A percentile compares a stretch with the other conserved stretches of the same genome.
Conservation (phyloP, 2,113 vertebrate species). For the Cyanistes caeruleus region DNA sequence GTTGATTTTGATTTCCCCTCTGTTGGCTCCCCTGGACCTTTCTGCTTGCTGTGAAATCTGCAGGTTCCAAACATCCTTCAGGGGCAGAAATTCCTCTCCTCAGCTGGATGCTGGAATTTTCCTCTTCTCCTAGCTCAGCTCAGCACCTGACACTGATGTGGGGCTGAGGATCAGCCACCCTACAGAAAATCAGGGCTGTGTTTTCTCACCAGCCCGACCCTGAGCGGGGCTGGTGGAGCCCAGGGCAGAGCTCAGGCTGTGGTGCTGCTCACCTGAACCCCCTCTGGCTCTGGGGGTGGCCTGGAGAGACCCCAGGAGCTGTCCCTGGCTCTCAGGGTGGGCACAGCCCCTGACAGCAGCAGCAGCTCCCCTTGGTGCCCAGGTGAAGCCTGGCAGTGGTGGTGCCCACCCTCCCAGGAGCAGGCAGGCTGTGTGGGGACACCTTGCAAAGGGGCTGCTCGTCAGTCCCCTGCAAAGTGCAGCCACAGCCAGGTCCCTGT, state of each 20-base stretch:
- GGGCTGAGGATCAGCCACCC: not conserved
- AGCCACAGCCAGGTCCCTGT: not conserved
- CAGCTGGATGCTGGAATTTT: not conserved
- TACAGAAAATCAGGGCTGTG: not conserved
- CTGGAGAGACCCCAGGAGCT: not conserved
- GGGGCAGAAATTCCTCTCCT: not conserved
- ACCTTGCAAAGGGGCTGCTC: no score
- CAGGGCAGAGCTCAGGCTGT: fast-evolving
- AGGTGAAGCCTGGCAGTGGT: not conserved
- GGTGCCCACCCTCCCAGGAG: not conserved
- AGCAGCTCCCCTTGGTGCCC: not conserved
- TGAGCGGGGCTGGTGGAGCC: not conserved
- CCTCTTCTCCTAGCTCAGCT: not conserved
- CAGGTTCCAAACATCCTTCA: not conserved
- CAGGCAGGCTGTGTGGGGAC: no score
- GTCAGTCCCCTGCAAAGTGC: fast-evolving
- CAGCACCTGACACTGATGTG: not conserved
- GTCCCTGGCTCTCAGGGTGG: not conserved
- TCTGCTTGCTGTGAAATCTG: not conserved
- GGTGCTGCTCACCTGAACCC: not conserved
- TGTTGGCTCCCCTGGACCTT: not conserved
- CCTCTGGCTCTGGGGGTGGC: not conserved
- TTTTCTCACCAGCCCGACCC: not conserved
- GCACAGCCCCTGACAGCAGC: not conserved
- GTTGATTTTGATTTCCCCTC: not conserved